Evolutionary conservation across 2,797 vertebrate genomes (phyloP), one percentile per base, ranked within the genome.

Genomic region (Podarcis lilfordi): DNA sequence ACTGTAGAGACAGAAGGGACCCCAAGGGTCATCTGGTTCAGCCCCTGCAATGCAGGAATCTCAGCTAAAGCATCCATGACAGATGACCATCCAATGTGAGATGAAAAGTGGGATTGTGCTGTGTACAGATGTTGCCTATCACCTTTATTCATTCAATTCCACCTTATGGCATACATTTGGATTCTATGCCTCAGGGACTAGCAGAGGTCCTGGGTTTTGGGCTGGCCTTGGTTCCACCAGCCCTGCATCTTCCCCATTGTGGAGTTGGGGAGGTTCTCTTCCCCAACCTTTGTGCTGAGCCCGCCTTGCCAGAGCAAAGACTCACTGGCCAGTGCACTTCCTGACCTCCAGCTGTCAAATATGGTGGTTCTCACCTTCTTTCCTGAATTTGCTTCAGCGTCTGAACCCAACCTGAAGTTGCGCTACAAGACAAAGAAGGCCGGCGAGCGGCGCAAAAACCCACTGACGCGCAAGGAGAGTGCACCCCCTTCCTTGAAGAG

Each of bases 401-500:
- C 98, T 3, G 98, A 99, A 96, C 98, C 98, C 92, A 98, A 98
- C 94, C 96, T 98, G 94, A 98, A 99, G 96, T 96, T 97, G 92
- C 98, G 98, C 50, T 98, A 98, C 95, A 99, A 98, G 93, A 95
- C 97, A 91, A 98, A 98, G 96, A 99, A 98, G 94, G 97, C 97
- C 85, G 96, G 98, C 72, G 97, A 96, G 85, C 96, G 97, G 55
- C 97, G 98, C 91, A 98, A 98, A 92, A 98, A 98, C 91, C 98
- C 98, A 0, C 95, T 98, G 91, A 97, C 95, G 7, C 96, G 98
- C 15, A 99, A 99, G 95, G 98, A 97, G 94, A 98, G 98, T 0
- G 98, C 98, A 1, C 98, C 98, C 0, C 97, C 98, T 35, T 94
- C 96, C 19, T 96, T 98, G 35, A 98, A 97, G 92, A 96, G 98